phyloP scores from a whole-genome alignment of 2,888 invertebrate species.

The Stenchaetothrips biformis region DNA sequence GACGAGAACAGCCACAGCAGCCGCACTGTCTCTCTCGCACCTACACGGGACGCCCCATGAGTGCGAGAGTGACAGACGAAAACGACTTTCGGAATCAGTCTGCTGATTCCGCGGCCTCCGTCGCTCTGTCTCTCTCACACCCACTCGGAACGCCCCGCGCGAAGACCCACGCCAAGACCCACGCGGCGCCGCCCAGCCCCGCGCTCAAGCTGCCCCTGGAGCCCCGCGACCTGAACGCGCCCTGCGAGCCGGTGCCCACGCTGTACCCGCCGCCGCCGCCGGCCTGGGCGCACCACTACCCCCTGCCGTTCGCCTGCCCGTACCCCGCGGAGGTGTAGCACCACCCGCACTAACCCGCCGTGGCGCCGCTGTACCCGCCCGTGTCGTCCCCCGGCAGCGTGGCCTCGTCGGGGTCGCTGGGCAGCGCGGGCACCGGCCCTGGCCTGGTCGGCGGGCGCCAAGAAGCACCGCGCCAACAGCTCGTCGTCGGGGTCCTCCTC shows the following conservation, averaged over 20 bases:
- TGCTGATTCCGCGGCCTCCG: too few relatives aligned
- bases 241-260: constrained; percentile 39
- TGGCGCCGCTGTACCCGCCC: constrained; percentile 37
- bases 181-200: constrained; percentile 40
- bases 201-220: constrained; percentile 45
- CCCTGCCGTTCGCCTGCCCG: constrained; percentile 47
- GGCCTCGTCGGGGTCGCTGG: constrained; percentile 49
- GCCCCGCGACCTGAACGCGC: constrained; percentile 54
- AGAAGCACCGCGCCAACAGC: constrained; percentile 32
- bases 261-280: constrained; percentile 20
- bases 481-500: constrained; percentile 39
- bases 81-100: too few relatives aligned
- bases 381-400: constrained; percentile 46
- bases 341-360: constrained; percentile 41
- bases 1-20: too few relatives aligned
- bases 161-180: too few relatives aligned
- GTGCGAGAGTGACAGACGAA: too few relatives aligned
- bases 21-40: too few relatives aligned
- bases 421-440: constrained; percentile 41
- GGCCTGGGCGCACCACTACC: constrained; percentile 44
- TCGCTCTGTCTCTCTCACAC: too few relatives aligned
- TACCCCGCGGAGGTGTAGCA: constrained; percentile 36
- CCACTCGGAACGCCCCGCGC: too few relatives aligned
- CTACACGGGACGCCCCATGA: too few relatives aligned
- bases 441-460: constrained; percentile 32